Base-by-base conservation (phyloP, 2,113 vertebrate genomes). In the Crotophaga sulcirostris region DNA sequence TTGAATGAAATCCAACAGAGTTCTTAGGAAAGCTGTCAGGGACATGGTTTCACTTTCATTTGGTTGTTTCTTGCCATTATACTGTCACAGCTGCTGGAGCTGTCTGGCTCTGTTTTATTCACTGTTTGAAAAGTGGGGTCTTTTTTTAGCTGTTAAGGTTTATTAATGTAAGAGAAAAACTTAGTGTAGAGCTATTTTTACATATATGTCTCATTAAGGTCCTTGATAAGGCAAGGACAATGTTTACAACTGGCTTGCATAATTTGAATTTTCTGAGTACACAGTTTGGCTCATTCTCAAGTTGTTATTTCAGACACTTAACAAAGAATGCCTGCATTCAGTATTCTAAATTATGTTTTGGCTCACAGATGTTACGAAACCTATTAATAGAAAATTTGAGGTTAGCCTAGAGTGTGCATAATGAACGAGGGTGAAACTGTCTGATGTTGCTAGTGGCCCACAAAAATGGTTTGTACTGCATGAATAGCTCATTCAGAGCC, bases 341-440 rank as follows among this genome's bases (percentile, higher is more conserved):
- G n/a, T 51, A 3, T 16, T 88, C 33, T 23, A 17, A 29, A 12
- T 5, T 21, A 15, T 55, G n/a, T 1, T 21, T 73, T 88, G 83
- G 67, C 83, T 95, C 52, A 6, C 68, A 47, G 84, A 78, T 69
- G 33, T 69, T 58, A 19, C 64, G 31, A 40, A 68, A 45, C n/a
- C 69, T 89, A 55, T 95, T 78, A 82, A 75, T 44, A 70, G 89
- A 7, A 33, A 25, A 36, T 36, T 36, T 19, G 73, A 91, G 59
- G 67, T 91, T 36, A 66, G 76, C 19, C 52, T 42, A 31, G 59
- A n/a, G 49, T 20, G 60, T 52, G 70, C 11, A 5, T 18, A 40
- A 62, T 23, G 79, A 87, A 38, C 34, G 24, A 16, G 82, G 87
- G 28, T 55, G 78, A 44, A n/a, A 60, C 87, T 63, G 60, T 9